These are phyloP conservation scores for Xanthia togata DNA, from an alignment of 2,888 invertebrate species.

Conservation along the genomic window DNA sequence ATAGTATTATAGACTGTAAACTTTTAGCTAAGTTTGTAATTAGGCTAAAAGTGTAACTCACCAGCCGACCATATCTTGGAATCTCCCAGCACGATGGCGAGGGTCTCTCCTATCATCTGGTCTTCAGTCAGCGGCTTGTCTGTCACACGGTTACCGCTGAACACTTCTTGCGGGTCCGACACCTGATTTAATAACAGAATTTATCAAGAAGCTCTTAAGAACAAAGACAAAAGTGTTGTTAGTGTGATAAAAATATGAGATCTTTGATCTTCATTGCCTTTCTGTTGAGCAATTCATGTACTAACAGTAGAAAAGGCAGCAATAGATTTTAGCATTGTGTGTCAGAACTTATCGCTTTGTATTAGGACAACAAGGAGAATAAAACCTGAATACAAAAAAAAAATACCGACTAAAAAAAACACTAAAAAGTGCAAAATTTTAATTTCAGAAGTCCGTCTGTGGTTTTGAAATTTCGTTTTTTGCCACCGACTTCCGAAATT, in stretches of 20 bases:
- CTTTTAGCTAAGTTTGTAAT: neutral
- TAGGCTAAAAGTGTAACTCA: constrained; percentile 75
- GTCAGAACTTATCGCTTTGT: neutral
- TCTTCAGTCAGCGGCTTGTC: constrained; percentile 97
- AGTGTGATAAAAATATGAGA: neutral
- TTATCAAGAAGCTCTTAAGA: neutral
- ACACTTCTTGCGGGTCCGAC: constrained; percentile 96
- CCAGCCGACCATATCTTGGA: constrained; percentile 98
- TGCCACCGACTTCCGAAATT: too few relatives aligned
- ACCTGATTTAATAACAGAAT: constrained; percentile 84
- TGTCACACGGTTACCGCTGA: constrained; percentile 96
- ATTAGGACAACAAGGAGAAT: neutral
- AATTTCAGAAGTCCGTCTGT: too few relatives aligned
- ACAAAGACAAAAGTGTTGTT: neutral
- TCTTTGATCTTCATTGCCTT: neutral
- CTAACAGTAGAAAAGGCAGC: neutral
- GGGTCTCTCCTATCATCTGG: constrained; percentile 98
- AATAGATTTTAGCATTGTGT: neutral
- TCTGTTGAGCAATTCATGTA: neutral
- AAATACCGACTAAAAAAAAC: too few relatives aligned
- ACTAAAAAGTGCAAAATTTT: too few relatives aligned
- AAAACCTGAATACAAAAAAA: too few relatives aligned
- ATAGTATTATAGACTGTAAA: neutral
- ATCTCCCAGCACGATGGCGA: constrained; percentile 97
- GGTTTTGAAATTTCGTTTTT: too few relatives aligned